These are phyloP conservation scores for Platichthys stellatus DNA, from an alignment of 2,113 vertebrate genomes.

Conservation along the genomic window DNA sequence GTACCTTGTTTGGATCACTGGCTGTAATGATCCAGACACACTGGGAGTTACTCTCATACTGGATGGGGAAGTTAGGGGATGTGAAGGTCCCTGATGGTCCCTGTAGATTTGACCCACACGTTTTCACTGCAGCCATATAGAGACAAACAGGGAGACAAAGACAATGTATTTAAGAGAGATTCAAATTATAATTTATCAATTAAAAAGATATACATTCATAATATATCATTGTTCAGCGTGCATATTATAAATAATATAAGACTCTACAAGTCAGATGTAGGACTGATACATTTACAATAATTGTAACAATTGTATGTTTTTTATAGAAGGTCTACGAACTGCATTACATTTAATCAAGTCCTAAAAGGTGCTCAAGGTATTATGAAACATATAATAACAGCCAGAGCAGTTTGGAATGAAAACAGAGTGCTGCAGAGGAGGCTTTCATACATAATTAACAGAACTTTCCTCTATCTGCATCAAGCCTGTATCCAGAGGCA, in stretches of 20 bases:
- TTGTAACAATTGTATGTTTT: slow-evolving; percentile 63
- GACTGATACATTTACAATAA: slow-evolving; percentile 27
- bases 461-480: slow-evolving; percentile 70
- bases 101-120: slow-evolving; percentile 83
- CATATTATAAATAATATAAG: slow-evolving; percentile 41
- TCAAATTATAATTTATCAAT: neutral
- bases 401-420: slow-evolving; percentile 49
- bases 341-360: slow-evolving; percentile 73
- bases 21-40: slow-evolving; percentile 87
- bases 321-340: slow-evolving; percentile 63
- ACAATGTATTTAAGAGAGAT: neutral
- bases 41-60: slow-evolving; percentile 86
- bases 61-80: slow-evolving; percentile 85
- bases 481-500: slow-evolving; percentile 66
- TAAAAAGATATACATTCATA: neutral
- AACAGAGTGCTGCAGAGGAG: slow-evolving; percentile 56
- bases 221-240: neutral
- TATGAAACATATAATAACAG: slow-evolving; percentile 60
- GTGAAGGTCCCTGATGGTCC: slow-evolving; percentile 84
- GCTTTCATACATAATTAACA: slow-evolving; percentile 77
- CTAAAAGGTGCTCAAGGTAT: slow-evolving; percentile 67
- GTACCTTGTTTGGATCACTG: slow-evolving; percentile 84
- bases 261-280: neutral
- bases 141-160: neutral
- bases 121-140: slow-evolving; percentile 80